A percentile compares a stretch with the other conserved stretches of the same genome.
Conservation (phyloP, 1,140 invertebrate species). For the Solenopsis fugax region DNA sequence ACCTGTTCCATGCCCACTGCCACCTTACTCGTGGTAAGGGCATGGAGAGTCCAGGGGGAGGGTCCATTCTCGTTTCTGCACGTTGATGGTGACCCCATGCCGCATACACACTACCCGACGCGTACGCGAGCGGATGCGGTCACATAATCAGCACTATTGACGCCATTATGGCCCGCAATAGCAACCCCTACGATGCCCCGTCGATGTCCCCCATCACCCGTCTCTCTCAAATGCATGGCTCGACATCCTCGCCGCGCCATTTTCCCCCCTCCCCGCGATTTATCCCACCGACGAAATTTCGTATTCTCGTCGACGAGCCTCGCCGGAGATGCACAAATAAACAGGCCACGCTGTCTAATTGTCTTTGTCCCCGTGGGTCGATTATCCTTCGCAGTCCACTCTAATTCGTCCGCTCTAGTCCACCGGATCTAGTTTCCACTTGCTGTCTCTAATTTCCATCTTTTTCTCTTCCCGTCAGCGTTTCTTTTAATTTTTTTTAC, state of each 20-base stretch:
- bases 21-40: slow-evolving; percentile 11
- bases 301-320: slow-evolving; percentile 74
- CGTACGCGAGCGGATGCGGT: slow-evolving; percentile 68
- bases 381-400: slow-evolving; percentile 24
- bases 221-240: slow-evolving; percentile 72
- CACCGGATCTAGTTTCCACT: slow-evolving; percentile 23
- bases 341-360: slow-evolving; percentile 66
- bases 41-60: neutral
- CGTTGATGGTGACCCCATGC: neutral
- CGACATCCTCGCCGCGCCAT: slow-evolving; percentile 52
- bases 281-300: slow-evolving; percentile 39
- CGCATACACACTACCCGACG: neutral
- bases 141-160: slow-evolving; percentile 84
- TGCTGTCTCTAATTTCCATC: slow-evolving; percentile 31
- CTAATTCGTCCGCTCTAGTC: neutral
- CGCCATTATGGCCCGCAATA: slow-evolving; percentile 76
- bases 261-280: neutral
- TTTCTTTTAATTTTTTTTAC: neutral
- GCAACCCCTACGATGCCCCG: slow-evolving; percentile 27
- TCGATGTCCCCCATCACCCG: slow-evolving; percentile 46
- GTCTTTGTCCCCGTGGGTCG: slow-evolving; percentile 26
- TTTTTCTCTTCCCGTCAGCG: neutral
- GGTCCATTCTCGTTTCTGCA: slow-evolving; percentile 32
- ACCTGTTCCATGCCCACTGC: slow-evolving; percentile 11
- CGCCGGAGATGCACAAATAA: slow-evolving; percentile 67